Evolutionary conservation across 1,140 invertebrate species (phyloP).

Genomic region (Protaetia brevitarsis): DNA sequence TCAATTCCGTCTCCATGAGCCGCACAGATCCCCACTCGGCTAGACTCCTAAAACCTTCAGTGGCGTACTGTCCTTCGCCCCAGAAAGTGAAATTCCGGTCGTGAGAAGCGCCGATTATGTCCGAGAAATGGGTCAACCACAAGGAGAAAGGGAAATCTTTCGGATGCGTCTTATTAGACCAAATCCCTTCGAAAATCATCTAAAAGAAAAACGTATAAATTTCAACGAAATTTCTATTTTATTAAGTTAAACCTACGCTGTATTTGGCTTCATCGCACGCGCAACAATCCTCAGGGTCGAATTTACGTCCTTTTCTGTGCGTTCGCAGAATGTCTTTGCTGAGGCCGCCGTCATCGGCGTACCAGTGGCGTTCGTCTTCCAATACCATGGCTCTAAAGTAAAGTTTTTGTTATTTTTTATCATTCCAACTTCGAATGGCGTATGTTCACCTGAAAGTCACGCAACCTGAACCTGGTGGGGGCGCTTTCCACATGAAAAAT

Average conservation of each 20-base stretch:
- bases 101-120: slow-evolving; percentile 95
- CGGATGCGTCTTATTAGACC: slow-evolving; percentile 94
- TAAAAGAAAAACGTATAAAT: slow-evolving; percentile 46
- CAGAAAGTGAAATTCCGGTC: slow-evolving; percentile 88
- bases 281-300: slow-evolving; percentile 66
- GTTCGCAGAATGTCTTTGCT: slow-evolving; percentile 81
- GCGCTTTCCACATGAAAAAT: slow-evolving; percentile 88
- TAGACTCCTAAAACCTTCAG: slow-evolving; percentile 84
- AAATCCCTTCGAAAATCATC: slow-evolving; percentile 92
- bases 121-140: slow-evolving; percentile 96
- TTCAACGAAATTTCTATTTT: neutral
- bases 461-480: slow-evolving; percentile 78
- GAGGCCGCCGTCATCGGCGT: slow-evolving; percentile 82
- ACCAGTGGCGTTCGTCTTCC: slow-evolving; percentile 80
- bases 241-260: slow-evolving; percentile 55
- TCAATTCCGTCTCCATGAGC: slow-evolving; percentile 87
- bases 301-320: slow-evolving; percentile 55
- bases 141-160: slow-evolving; percentile 90
- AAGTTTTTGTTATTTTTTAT: slow-evolving; percentile 4
- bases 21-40: slow-evolving; percentile 92
- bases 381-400: slow-evolving; percentile 79
- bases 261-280: slow-evolving; percentile 92
- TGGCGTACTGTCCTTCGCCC: slow-evolving; percentile 86
- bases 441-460: slow-evolving; percentile 74
- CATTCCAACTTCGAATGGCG: neutral